These are phyloP conservation scores for Trichonephila clavipes DNA, from an alignment of 1,140 invertebrate species.

Conservation along the genomic window DNA sequence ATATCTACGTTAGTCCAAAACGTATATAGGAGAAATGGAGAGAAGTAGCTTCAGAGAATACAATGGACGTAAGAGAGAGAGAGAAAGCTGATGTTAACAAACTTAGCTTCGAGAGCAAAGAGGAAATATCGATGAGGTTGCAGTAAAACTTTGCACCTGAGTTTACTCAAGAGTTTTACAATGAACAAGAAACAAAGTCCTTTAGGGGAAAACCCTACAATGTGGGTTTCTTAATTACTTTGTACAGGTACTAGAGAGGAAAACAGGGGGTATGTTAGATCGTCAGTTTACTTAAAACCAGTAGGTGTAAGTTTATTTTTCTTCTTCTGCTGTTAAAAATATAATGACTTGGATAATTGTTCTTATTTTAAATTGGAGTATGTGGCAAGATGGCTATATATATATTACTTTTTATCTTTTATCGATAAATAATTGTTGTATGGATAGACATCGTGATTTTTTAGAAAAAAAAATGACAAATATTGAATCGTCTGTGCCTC, in stretches of 20 bases:
- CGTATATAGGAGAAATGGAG: not conserved
- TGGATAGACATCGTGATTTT: too few species aligned
- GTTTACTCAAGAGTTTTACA: slow-evolving; percentile 40
- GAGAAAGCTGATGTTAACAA: slow-evolving; percentile 69
- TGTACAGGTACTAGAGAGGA: not conserved
- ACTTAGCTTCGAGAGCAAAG: not conserved
- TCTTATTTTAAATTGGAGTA: not conserved
- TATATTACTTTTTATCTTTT: not conserved
- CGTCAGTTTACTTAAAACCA: not conserved
- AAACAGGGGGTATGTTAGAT: not conserved
- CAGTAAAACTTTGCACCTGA: slow-evolving; percentile 48
- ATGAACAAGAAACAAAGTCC: slow-evolving; percentile 35
- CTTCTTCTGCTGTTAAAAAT: not conserved
- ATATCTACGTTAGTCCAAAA: not conserved
- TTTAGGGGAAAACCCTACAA: slow-evolving; percentile 14
- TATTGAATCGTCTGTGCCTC: too few species aligned
- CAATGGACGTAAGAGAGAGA: slow-evolving; percentile 41
- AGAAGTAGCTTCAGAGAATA: not conserved
- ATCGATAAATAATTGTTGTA: not conserved
- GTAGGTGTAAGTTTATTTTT: slow-evolving; percentile 42
- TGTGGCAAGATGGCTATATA: not conserved
- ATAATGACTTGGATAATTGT: slow-evolving; percentile 17
- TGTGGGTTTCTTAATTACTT: slow-evolving; percentile 64
- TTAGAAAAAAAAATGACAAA: too few species aligned
- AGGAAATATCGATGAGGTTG: slow-evolving; percentile 31